Conservation (phyloP, 2,797 vertebrate genomes). For the Amniataba percoides region DNA sequence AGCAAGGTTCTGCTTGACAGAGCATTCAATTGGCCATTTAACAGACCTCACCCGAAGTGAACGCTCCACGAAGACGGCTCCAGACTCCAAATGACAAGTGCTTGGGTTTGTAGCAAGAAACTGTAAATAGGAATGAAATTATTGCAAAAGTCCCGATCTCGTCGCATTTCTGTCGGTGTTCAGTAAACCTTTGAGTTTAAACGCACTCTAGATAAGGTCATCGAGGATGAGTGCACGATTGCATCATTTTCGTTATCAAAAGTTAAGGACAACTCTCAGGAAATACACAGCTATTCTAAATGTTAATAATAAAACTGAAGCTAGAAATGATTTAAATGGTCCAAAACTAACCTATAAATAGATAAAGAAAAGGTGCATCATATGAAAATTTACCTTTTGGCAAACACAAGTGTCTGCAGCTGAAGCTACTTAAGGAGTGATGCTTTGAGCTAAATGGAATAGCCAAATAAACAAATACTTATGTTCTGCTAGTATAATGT, state of each 20-base stretch:
- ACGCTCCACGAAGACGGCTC: constrained; percentile 41
- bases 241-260: neutral
- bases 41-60: constrained; percentile 81
- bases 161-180: neutral
- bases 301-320: neutral
- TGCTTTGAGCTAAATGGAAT: neutral
- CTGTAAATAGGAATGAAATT: constrained; percentile 13
- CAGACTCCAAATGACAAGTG: constrained; percentile 65
- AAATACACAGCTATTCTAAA: neutral
- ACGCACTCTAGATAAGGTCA: neutral
- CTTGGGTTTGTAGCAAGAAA: constrained; percentile 43
- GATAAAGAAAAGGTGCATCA: neutral
- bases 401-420: neutral
- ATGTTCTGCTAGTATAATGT: neutral
- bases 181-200: neutral
- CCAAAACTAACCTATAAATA: no score
- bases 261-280: no score
- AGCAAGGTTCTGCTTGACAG: constrained; percentile 84
- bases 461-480: no score
- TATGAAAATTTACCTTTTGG: neutral
- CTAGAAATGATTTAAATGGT: neutral
- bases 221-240: neutral
- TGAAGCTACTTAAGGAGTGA: neutral
- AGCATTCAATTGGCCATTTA: constrained; percentile 83
- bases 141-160: neutral